Conservation (phyloP, 2,797 vertebrate genomes). For the Thamnophis elegans region DNA sequence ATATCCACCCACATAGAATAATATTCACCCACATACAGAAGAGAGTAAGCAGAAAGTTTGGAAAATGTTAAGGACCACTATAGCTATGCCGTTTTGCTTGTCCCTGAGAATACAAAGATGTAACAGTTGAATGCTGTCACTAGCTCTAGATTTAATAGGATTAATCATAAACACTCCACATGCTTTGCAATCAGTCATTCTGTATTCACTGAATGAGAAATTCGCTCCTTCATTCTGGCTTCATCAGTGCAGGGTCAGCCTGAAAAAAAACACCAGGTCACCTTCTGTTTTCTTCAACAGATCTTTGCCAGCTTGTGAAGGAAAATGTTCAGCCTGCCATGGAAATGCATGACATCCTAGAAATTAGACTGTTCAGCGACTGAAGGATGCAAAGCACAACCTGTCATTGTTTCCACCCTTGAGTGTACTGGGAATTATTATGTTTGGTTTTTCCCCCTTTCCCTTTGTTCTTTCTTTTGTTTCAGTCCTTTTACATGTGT, state of each 20-base stretch:
- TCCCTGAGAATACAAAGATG: background rate
- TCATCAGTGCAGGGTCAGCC: constrained; percentile 16
- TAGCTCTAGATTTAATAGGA: constrained; percentile 24
- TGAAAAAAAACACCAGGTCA: constrained; percentile 28
- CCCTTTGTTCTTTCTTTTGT: background rate
- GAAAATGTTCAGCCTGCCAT: constrained; percentile 25
- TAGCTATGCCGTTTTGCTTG: background rate
- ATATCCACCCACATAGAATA: background rate
- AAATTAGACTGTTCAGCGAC: constrained; percentile 22
- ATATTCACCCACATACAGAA: background rate
- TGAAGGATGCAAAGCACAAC: constrained; percentile 7
- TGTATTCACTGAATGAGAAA: constrained; percentile 16
- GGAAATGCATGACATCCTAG: background rate
- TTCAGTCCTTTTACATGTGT: background rate
- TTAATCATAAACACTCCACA: constrained; percentile 23
- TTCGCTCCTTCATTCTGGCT: background rate
- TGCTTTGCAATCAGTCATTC: background rate
- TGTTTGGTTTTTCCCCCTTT: background rate
- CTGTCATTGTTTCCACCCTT: background rate
- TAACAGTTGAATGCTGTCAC: background rate
- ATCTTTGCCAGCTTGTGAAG: constrained; percentile 2
- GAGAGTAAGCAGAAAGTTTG: background rate
- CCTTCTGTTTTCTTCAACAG: constrained; percentile 21
- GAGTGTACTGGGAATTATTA: background rate
- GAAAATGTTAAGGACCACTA: background rate